These are phyloP conservation scores for Leguminivora glycinivorella DNA, from an alignment of 1,140 invertebrate species.

Conservation along the genomic window DNA sequence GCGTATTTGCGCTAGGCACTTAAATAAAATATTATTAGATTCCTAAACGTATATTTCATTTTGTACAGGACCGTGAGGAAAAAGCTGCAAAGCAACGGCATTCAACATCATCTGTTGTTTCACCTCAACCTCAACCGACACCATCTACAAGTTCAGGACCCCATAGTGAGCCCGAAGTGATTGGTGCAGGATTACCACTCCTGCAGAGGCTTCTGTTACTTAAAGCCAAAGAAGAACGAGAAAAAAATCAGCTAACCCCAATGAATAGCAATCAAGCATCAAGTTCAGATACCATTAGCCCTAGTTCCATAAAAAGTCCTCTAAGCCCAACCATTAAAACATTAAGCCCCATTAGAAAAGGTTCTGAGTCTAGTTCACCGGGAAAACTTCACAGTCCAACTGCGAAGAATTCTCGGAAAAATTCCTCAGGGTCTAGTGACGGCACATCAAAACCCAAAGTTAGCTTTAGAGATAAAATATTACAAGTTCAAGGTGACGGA, in stretches of 20 bases:
- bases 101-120: conserved; percentile 68
- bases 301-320: conserved; percentile 75
- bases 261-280: conserved; percentile 70
- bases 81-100: conserved; percentile 75
- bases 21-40: not conserved
- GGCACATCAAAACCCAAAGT: conserved; percentile 72
- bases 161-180: conserved; percentile 79
- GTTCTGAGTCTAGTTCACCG: conserved; percentile 73
- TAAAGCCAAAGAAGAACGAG: conserved; percentile 88
- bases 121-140: conserved; percentile 64
- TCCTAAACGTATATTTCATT: conserved; percentile 31
- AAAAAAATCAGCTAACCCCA: conserved; percentile 74
- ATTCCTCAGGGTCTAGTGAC: conserved; percentile 76
- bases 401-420: conserved; percentile 72
- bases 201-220: conserved; percentile 88
- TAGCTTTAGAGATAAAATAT: conserved; percentile 77
- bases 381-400: conserved; percentile 75
- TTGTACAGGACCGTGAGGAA: conserved; percentile 79
- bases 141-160: conserved; percentile 70
- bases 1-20: not conserved
- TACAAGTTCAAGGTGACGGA: conserved; percentile 76
- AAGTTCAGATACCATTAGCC: conserved; percentile 75
- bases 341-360: conserved; percentile 71
- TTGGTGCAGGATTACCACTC: conserved; percentile 87
- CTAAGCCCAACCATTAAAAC: conserved; percentile 76